Base-by-base conservation (phyloP, 1,140 invertebrate species). In the Ostrea denselamellosa region DNA sequence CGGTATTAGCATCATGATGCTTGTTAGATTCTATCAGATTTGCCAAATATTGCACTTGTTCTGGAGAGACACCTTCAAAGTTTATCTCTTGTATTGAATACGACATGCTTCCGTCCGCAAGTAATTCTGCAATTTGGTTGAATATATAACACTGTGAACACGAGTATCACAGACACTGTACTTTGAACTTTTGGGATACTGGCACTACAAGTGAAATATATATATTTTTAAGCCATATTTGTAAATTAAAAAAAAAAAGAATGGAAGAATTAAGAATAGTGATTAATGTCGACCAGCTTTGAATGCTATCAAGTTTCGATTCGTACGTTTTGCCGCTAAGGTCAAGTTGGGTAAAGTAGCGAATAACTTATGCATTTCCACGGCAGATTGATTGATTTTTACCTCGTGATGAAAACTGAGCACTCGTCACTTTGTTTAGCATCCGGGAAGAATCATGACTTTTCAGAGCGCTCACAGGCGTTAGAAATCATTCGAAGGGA, bases 41-140 rank as follows among this genome's bases (percentile, higher is more conserved):
- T 77, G 68, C 68, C 68, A 77, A 77, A 77, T 77, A 77, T 28
- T 77, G 68, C 22, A 77, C 68, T 77, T 77, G 68, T 77, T 77
- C 68, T 12, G 68, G 68, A 17, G 68, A 77, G 3, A 77, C 22
- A 4, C 68, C 68, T 12, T 77, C 68, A 12, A 77, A 34, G 68
- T 77, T 77, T 2, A 77, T 77, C 25, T 77, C 68, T 77, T 77
- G 68, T 28, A 77, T 14, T 14, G 68, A 25, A 28, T 28, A 77
- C 12, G 68, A 77, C 68, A 77, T 77, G 9, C 3, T 77, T 62
- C 19, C 12, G 56, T 12, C 56, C 2, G 12, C 2, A 17, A 17
- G 19, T 58, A 58, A 62, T 19, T 62, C 56, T 62, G 7, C n/a
- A 5, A 19, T 14, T 58, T 14, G n/a, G 56, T 19, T 5, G 56